A percentile compares a stretch with the other conserved stretches of the same genome.
phyloP scores from a whole-genome alignment of 1,140 invertebrate genomes.

The Andricus grossulariae region DNA sequence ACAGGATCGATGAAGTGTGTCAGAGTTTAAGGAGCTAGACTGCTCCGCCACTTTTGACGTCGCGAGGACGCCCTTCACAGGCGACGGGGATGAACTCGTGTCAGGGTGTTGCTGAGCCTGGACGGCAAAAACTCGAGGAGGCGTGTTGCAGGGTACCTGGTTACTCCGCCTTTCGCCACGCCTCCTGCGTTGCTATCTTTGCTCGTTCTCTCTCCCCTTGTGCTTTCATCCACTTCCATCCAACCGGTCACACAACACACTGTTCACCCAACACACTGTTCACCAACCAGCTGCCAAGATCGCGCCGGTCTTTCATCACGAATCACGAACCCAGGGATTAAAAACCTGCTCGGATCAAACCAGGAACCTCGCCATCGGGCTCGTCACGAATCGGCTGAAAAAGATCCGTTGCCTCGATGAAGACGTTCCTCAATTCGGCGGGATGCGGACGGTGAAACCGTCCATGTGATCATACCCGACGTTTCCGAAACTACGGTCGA shows the following conservation, averaged over 20 bases:
- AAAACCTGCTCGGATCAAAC: not conserved
- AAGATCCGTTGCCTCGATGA: not conserved
- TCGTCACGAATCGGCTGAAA: not conserved
- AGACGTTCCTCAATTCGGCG: not conserved
- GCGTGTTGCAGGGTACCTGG: slow-evolving; percentile 37
- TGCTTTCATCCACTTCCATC: slow-evolving; percentile 35
- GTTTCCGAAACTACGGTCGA: too few relatives aligned
- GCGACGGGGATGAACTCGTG: slow-evolving; percentile 53
- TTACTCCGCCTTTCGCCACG: slow-evolving; percentile 44
- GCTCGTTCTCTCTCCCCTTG: slow-evolving; percentile 42
- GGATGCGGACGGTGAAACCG: slow-evolving; percentile 29
- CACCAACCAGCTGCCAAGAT: slow-evolving; percentile 36
- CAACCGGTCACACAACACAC: slow-evolving; percentile 36
- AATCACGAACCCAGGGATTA: not conserved
- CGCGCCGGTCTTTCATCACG: slow-evolving; percentile 32
- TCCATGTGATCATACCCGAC: not conserved
- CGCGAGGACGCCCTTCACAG: slow-evolving; percentile 54
- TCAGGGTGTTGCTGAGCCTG: slow-evolving; percentile 40
- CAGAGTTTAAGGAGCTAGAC: slow-evolving; percentile 52
- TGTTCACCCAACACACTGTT: slow-evolving; percentile 40
- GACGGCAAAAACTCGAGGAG: slow-evolving; percentile 26
- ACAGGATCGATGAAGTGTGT: slow-evolving; percentile 53
- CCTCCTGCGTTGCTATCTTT: slow-evolving; percentile 39
- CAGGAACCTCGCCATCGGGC: not conserved
- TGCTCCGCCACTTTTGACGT: slow-evolving; percentile 54